A percentile compares a stretch with the other conserved stretches of the same genome.
phyloP scores from a whole-genome alignment of 1,140 invertebrate genomes.

The Cecropterus lyciades region DNA sequence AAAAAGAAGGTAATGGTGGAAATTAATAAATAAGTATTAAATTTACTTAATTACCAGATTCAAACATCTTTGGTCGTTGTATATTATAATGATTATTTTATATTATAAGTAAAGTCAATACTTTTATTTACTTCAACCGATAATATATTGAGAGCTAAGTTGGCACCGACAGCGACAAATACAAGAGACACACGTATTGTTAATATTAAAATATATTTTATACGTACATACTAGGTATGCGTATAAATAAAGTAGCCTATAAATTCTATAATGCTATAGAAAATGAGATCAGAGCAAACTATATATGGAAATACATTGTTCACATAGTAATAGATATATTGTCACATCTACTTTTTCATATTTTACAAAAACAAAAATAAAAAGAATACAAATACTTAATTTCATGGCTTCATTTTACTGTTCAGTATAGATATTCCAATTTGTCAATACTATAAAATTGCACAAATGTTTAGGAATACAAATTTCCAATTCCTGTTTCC shows the following conservation, averaged over 20 bases:
- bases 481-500: no score
- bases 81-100: neutral
- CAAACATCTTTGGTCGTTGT: neutral
- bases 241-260: neutral
- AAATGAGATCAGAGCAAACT: slow-evolving; percentile 15
- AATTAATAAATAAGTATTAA: neutral
- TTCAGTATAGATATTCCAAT: no score
- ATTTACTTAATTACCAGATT: neutral
- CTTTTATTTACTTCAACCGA: neutral
- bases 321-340: no score
- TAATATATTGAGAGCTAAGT: neutral
- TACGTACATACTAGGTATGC: neutral
- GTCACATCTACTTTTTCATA: no score
- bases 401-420: no score
- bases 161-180: slow-evolving; percentile 13
- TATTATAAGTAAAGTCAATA: neutral
- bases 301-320: neutral
- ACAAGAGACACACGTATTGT: neutral
- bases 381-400: no score
- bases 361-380: no score
- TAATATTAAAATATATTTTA: neutral
- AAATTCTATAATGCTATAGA: slow-evolving; percentile 6
- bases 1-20: neutral
- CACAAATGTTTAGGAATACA: no score
- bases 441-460: no score